Conservation (phyloP, 1,140 invertebrate genomes). For the Cotesia typhae region DNA sequence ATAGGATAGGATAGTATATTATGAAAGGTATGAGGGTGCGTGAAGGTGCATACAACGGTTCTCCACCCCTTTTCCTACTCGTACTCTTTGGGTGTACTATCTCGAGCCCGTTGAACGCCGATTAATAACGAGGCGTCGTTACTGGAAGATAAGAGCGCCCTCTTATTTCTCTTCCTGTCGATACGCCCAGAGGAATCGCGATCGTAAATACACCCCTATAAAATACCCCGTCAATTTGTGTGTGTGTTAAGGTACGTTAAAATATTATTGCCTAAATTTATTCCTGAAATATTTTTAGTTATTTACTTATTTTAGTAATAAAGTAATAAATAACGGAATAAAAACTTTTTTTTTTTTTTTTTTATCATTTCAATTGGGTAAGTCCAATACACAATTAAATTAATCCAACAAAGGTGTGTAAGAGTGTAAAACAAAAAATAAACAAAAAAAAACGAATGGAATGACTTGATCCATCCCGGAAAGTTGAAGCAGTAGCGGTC, state of each 20-base stretch:
- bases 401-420: not conserved
- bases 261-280: not conserved
- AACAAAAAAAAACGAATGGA: constrained; percentile 20
- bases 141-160: constrained; percentile 52
- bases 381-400: too few species aligned
- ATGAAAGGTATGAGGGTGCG: not conserved
- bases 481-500: constrained; percentile 20
- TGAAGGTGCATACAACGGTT: constrained; percentile 17
- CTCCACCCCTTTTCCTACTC: not conserved
- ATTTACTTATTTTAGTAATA: not conserved
- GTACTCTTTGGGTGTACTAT: not conserved
- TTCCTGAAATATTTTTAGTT: not conserved
- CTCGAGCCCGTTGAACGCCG: constrained; percentile 46
- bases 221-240: constrained; percentile 14
- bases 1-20: not conserved
- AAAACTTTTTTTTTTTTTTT: too few species aligned
- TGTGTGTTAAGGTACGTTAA: not conserved
- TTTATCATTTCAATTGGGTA: too few species aligned
- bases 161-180: constrained; percentile 47
- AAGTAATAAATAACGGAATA: too few species aligned
- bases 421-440: not conserved
- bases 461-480: constrained; percentile 34
- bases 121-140: constrained; percentile 62
- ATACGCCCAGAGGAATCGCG: constrained; percentile 25
- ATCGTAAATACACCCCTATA: constrained; percentile 30